These are phyloP conservation scores for Physella acuta DNA, from an alignment of 1,140 invertebrate species.

Conservation along the genomic window DNA sequence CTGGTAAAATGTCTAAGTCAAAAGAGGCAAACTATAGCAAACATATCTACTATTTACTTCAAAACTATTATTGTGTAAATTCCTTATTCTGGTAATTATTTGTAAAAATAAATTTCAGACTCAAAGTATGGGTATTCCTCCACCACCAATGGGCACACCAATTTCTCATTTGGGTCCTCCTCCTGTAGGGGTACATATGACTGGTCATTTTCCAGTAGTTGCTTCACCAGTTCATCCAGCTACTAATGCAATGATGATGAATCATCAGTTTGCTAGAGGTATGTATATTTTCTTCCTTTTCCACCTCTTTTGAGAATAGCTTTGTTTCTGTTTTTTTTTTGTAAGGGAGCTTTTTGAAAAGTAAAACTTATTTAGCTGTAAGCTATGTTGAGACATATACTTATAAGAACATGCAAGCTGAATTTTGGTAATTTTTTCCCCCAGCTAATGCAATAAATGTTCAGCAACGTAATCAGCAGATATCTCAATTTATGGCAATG, in stretches of 20 bases:
- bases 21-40: no score
- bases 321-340: background rate
- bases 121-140: constrained; percentile 24
- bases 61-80: no score
- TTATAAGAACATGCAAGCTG: no score
- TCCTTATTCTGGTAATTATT: no score
- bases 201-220: constrained; percentile 32
- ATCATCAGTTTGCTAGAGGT: constrained; percentile 31
- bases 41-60: no score
- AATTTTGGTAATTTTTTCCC: background rate
- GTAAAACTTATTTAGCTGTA: no score
- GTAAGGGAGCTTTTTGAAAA: no score
- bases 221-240: constrained; percentile 20
- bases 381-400: no score
- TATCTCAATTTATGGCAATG: constrained; percentile 6
- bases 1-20: no score
- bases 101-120: background rate
- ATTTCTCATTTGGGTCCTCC: constrained; percentile 22
- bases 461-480: constrained; percentile 17
- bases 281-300: no score
- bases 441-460: constrained; percentile 15
- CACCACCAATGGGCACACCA: constrained; percentile 32
- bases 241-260: constrained; percentile 40
- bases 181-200: constrained; percentile 42
- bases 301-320: no score